Evolutionary conservation across 2,888 invertebrate genomes (phyloP).

Genomic region (Orgyia antiqua): DNA sequence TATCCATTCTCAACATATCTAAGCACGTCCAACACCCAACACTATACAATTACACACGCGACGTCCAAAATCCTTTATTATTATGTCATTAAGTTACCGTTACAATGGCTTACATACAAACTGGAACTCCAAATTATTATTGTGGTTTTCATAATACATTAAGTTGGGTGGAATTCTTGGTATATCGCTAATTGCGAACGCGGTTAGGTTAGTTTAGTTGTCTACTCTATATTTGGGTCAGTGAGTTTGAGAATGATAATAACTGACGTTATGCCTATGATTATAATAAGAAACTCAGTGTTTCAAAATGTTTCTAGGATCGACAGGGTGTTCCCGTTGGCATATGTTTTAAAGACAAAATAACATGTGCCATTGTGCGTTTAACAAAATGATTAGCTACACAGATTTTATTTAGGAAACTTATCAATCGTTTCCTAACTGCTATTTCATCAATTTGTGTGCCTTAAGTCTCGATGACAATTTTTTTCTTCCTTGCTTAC

Average conservation of each 20-base stretch:
- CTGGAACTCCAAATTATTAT: constrained; percentile 38
- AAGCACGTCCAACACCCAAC: constrained; percentile 23
- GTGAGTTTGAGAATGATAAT: constrained; percentile 7
- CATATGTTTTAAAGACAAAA: too few species aligned
- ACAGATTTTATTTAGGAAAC: too few species aligned
- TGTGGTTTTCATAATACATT: constrained; percentile 36
- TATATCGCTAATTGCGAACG: constrained; percentile 27
- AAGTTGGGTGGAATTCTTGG: constrained; percentile 25
- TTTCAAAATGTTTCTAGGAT: too few species aligned
- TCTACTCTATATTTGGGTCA: constrained; percentile 17
- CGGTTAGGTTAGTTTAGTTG: constrained; percentile 21
- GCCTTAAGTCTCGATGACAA: too few species aligned
- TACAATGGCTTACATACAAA: constrained; percentile 35
- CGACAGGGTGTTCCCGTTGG: too few species aligned
- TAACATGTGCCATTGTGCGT: too few species aligned
- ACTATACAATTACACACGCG: constrained; percentile 55
- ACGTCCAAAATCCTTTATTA: constrained; percentile 44
- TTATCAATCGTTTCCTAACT: too few species aligned
- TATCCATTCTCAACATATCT: constrained; percentile 15
- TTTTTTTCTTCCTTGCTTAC: too few species aligned
- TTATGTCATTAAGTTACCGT: constrained; percentile 58
- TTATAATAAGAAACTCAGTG: too few species aligned
- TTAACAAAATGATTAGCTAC: too few species aligned
- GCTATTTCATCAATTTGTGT: too few species aligned
- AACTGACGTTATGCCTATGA: constrained; percentile 1